A percentile compares a stretch with the other conserved stretches of the same genome.
phyloP scores from a whole-genome alignment of 2,797 vertebrate genomes.

The Rhinatrema bivittatum region DNA sequence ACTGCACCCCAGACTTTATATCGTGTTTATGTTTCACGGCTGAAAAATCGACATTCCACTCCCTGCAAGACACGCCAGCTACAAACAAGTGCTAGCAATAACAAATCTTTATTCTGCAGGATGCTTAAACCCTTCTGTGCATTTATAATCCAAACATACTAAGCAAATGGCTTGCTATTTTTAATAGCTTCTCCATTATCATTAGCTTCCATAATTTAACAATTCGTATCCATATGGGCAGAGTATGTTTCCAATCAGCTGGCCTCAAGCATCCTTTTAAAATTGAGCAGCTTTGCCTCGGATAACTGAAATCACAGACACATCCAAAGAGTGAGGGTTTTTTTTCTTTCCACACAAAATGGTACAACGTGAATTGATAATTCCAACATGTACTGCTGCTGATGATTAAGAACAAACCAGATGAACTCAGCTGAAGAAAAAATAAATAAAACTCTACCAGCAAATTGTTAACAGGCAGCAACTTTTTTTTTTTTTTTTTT shows the following conservation, averaged over 20 bases:
- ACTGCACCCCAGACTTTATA: not conserved
- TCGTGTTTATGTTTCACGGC: not conserved
- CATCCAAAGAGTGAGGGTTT: too few species aligned
- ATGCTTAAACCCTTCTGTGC: not conserved
- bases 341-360: not conserved
- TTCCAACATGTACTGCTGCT: not conserved
- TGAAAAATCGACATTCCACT: not conserved
- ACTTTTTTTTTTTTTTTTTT: too few species aligned
- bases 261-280: not conserved
- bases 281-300: constrained; percentile 8
- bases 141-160: not conserved
- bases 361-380: not conserved
- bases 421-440: not conserved
- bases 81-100: not conserved
- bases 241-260: not conserved
- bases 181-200: not conserved
- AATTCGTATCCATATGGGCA: not conserved
- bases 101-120: not conserved
- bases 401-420: constrained; percentile 4
- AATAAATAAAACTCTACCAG: accelerated
- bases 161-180: accelerated
- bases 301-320: not conserved
- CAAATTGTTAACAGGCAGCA: not conserved
- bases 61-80: not conserved
- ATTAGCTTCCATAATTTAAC: not conserved